Base-by-base conservation (phyloP, 1,140 invertebrate species). In the Zaprionus capensis region DNA sequence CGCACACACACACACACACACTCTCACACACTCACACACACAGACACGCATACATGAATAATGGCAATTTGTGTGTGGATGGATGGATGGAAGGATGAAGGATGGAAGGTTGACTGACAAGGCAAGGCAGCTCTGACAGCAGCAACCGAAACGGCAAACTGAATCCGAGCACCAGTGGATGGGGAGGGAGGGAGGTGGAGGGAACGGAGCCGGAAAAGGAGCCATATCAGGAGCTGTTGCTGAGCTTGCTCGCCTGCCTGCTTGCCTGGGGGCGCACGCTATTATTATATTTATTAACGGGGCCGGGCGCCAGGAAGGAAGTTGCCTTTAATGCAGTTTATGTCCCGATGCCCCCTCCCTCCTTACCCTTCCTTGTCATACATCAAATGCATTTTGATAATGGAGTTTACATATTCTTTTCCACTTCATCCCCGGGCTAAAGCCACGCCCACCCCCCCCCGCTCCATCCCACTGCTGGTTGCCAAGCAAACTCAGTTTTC, bases 251-350 rank as follows among this genome's bases (percentile, higher is more conserved):
- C 31, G 31, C 31, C 2, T 17, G 15, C 15, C 41, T 44, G 41
- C 15, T 5, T 17, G n/a, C 6, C 41, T 46, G 7, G 41, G 36
- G 56, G 71, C 57, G 26, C 71, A 68, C 64, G 65, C 65, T 53
- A 61, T 65, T 65, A 76, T 76, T 72, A 64, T 76, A 72, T 71
- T 76, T 72, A 64, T 64, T 64, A 64, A 34, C 62, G 31, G 59
- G 26, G 41, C 56, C 31, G 31, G 28, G 36, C 31, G 59, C 38
- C 26, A 36, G 63, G 62, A 61, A 80, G 82, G 70, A 85, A 81
- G 82, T 71, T 17, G 57, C n/a, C 57, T 85, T 85, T 84, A 81
- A 84, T 83, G 81, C 71, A 83, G 61, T 83, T 80, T 36, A 28
- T 67, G 36, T 65, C 68, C 49, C 57, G 34, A 44, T 24, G 9